These are phyloP conservation scores for Lepilemur ruficaudatus DNA, from an alignment of 2,797 vertebrate genomes.

Conservation along the genomic window DNA sequence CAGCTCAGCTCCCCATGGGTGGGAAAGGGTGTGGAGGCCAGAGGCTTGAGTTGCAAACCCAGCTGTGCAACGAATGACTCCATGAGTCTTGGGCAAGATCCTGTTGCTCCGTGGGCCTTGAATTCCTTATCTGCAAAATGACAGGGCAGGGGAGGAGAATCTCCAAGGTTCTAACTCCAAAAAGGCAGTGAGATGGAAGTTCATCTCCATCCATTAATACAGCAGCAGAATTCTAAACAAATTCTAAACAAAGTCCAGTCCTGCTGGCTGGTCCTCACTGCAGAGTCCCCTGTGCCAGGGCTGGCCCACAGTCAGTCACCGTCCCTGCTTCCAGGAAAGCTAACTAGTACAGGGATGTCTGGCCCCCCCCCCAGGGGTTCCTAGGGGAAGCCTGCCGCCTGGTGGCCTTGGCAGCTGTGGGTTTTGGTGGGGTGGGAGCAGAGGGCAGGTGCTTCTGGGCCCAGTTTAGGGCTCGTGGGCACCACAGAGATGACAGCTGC, in stretches of 20 bases:
- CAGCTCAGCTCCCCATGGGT: not conserved
- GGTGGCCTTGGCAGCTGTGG: not conserved
- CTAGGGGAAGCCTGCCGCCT: not conserved
- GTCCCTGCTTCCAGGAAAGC: not conserved
- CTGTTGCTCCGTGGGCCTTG: not conserved
- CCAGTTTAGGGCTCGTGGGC: constrained; percentile 66
- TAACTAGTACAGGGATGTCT: not conserved
- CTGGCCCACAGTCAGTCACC: not conserved
- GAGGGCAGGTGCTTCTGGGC: constrained; percentile 66
- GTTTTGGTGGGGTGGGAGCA: not conserved
- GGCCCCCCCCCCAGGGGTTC: not conserved
- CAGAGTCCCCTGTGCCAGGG: not conserved
- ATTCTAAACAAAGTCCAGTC: not conserved
- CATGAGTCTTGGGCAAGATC: not conserved
- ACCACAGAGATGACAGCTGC: constrained; percentile 62
- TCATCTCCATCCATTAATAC: not conserved
- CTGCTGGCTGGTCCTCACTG: not conserved
- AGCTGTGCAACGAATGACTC: not conserved
- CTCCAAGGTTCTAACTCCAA: not conserved
- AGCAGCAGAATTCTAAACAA: not conserved
- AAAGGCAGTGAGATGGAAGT: not conserved
- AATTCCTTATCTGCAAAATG: not conserved
- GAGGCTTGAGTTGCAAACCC: not conserved
- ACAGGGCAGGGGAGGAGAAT: not conserved
- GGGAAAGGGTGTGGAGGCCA: not conserved